Evolutionary conservation across 2,888 invertebrate species (phyloP).

Genomic region (Pollenia angustigena): DNA sequence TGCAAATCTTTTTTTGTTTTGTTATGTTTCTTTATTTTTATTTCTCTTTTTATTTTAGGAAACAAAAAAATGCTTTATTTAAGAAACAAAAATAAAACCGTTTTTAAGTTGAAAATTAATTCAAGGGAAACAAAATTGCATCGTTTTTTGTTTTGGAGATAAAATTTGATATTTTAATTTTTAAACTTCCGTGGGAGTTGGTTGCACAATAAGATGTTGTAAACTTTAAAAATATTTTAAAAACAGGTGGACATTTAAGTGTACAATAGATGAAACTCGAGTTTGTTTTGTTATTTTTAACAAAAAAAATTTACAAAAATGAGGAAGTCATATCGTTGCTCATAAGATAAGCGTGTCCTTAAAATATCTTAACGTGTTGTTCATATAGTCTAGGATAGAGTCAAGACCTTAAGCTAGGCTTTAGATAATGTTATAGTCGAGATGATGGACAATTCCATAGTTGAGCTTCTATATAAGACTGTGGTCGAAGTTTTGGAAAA

Average conservation of each 20-base stretch:
- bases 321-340: too few relatives aligned
- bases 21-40: background rate
- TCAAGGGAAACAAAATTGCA: slow-evolving; percentile 27
- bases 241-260: background rate
- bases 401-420: too few relatives aligned
- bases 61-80: slow-evolving; percentile 10
- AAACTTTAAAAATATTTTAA: background rate
- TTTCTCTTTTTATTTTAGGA: background rate
- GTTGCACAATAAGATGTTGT: background rate
- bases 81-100: background rate
- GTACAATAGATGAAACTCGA: background rate
- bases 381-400: too few relatives aligned
- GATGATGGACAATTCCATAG: too few relatives aligned
- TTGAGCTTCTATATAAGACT: too few relatives aligned
- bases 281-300: background rate
- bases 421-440: too few relatives aligned
- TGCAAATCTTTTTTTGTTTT: slow-evolving; percentile 39
- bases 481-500: too few relatives aligned
- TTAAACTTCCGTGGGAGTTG: slow-evolving; percentile 38
- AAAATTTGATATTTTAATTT: slow-evolving; percentile 40
- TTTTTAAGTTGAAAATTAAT: slow-evolving; percentile 21
- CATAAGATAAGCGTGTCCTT: too few relatives aligned
- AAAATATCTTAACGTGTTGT: too few relatives aligned
- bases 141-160: background rate
- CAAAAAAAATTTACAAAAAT: too few relatives aligned